Conservation (phyloP, 2,888 invertebrate genomes). For the Agonopterix arenella region DNA sequence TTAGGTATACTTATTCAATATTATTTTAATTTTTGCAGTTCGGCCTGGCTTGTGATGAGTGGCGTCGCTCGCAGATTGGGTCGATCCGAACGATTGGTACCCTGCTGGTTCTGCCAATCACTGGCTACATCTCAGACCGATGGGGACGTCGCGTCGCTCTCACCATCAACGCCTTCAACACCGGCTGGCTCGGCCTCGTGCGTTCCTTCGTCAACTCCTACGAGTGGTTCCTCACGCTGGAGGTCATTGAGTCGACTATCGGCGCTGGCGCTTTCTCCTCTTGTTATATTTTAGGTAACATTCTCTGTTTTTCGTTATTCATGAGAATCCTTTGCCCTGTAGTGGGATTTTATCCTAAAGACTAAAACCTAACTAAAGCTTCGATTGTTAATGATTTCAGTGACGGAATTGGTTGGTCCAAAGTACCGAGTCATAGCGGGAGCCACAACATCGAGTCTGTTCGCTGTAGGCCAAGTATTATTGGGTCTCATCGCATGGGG, state of each 20-base stretch:
- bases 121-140: conserved; percentile 85
- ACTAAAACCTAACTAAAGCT: no score
- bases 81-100: conserved; percentile 85
- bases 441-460: conserved; percentile 83
- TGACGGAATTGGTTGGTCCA: conserved; percentile 87
- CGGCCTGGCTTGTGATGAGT: conserved; percentile 79
- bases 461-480: conserved; percentile 84
- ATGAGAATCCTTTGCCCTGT: no score
- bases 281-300: conserved; percentile 82
- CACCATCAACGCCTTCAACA: conserved; percentile 77
- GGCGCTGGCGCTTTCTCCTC: conserved; percentile 84
- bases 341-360: no score
- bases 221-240: conserved; percentile 81
- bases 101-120: conserved; percentile 81
- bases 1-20: no score
- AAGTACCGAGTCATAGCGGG: conserved; percentile 84
- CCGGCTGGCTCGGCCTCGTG: conserved; percentile 80
- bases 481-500: conserved; percentile 84
- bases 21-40: conserved; percentile 59
- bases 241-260: conserved; percentile 83
- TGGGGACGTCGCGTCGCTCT: conserved; percentile 81
- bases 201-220: conserved; percentile 83
- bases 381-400: conserved; percentile 46
- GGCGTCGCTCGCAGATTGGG: conserved; percentile 85
- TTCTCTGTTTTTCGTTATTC: no score